Percentiles rank a stretch among this genome's conserved stretches.
Conservation (phyloP, 1,140 invertebrate species). For the Cydia fagiglandana region DNA sequence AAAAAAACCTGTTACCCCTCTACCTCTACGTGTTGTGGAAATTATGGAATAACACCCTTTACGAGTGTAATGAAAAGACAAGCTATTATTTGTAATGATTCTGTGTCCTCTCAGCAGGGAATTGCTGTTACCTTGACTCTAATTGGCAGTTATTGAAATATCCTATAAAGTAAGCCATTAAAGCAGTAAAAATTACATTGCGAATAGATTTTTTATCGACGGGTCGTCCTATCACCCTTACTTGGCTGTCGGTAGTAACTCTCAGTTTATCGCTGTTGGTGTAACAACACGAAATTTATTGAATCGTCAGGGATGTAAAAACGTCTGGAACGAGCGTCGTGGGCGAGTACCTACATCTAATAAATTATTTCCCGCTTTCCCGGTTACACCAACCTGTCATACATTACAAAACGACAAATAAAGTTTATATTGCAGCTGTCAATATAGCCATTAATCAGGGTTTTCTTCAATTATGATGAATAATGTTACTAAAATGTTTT, state of each 20-base stretch:
- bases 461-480: no score
- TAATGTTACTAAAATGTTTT: no score
- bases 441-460: background rate
- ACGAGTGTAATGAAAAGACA: background rate
- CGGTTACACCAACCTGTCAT: background rate
- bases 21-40: no score
- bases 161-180: constrained; percentile 40
- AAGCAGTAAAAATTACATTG: constrained; percentile 42
- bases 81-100: background rate
- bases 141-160: background rate
- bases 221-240: constrained; percentile 37
- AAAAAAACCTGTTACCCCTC: no score
- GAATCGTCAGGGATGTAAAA: constrained; percentile 39
- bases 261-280: constrained; percentile 48
- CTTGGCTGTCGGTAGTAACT: constrained; percentile 38
- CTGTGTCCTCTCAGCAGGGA: background rate
- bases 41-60: no score
- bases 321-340: constrained; percentile 33
- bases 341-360: constrained; percentile 35
- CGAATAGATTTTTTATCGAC: constrained; percentile 46
- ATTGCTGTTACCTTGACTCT: background rate
- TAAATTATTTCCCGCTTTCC: constrained; percentile 29
- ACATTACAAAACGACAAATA: background rate
- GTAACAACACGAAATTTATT: constrained; percentile 48
- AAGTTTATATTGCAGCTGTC: background rate